A percentile compares a stretch with the other conserved stretches of the same genome.
Evolutionary conservation across 2,797 vertebrate genomes (phyloP).

Genomic region (Discoglossus pictus): DNA sequence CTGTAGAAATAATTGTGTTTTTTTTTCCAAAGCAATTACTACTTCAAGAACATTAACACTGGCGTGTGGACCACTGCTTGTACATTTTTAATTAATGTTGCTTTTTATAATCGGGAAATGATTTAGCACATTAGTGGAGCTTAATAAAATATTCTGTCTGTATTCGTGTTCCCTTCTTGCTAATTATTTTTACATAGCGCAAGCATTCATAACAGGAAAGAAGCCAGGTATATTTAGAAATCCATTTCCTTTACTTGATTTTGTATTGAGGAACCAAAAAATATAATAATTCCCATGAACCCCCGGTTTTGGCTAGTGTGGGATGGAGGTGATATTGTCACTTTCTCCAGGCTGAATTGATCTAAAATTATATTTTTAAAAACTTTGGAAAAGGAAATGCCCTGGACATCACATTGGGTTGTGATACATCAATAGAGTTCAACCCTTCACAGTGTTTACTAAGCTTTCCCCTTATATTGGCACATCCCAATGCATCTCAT

Average conservation of each 20-base stretch:
- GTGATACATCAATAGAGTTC: no score
- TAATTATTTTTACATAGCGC: constrained; percentile 17
- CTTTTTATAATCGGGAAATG: constrained; percentile 43
- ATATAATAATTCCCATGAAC: no score
- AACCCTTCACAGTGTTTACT: no score
- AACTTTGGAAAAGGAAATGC: no score
- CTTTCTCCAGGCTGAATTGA: no score
- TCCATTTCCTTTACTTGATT: neutral
- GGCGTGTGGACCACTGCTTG: neutral
- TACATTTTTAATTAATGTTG: constrained; percentile 40
- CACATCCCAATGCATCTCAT: no score
- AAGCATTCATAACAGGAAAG: neutral
- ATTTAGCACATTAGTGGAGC: constrained; percentile 19
- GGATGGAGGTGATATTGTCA: no score
- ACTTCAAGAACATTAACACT: neutral
- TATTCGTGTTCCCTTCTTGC: neutral
- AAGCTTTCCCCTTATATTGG: no score
- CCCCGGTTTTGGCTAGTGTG: no score
- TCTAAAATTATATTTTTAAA: no score
- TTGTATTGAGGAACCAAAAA: no score
- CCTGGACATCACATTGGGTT: no score
- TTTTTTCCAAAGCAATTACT: constrained; percentile 35
- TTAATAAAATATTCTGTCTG: constrained; percentile 34
- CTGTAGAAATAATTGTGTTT: constrained; percentile 41
- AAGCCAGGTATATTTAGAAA: neutral